Percentiles rank a stretch among this genome's conserved stretches.
phyloP scores from a whole-genome alignment of 2,113 vertebrate species.

The Platichthys flesus region DNA sequence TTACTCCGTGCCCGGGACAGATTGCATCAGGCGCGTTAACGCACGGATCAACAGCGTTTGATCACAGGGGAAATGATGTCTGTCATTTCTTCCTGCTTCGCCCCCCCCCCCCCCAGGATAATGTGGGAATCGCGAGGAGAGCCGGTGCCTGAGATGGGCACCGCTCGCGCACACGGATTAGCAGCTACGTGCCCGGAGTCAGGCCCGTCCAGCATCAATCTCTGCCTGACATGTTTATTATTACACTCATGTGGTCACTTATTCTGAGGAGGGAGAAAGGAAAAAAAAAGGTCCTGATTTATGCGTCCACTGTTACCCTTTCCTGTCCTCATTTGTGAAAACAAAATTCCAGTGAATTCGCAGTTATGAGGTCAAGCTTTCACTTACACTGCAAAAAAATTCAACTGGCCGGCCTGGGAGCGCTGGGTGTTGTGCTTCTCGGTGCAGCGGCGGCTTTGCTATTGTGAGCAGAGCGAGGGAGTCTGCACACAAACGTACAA shows the following conservation, averaged over 20 bases:
- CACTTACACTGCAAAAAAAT: slow-evolving; percentile 65
- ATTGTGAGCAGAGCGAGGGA: slow-evolving; percentile 29
- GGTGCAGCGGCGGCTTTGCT: slow-evolving; percentile 1
- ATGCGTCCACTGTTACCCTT: slow-evolving; percentile 73
- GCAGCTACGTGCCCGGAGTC: slow-evolving; percentile 83
- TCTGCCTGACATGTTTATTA: slow-evolving; percentile 78
- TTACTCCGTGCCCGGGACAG: slow-evolving; percentile 75
- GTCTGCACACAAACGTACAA: slow-evolving; percentile 34
- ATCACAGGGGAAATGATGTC: slow-evolving; percentile 84
- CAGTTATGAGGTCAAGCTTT: slow-evolving; percentile 72
- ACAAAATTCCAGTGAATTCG: slow-evolving; percentile 75
- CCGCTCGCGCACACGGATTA: slow-evolving; percentile 13
- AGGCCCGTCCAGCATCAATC: slow-evolving; percentile 75
- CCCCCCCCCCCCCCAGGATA: slow-evolving; percentile 42
- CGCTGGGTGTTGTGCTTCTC: slow-evolving; percentile 7
- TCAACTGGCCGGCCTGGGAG: slow-evolving; percentile 19
- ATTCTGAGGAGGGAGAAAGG: slow-evolving; percentile 38
- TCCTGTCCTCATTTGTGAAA: slow-evolving; percentile 74
- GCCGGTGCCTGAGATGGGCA: slow-evolving; percentile 58
- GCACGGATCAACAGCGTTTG: slow-evolving; percentile 80
- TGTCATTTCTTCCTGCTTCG: slow-evolving; percentile 85
- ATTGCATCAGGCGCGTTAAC: slow-evolving; percentile 83
- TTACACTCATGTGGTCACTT: slow-evolving; percentile 71
- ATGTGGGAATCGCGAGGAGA: slow-evolving; percentile 83
- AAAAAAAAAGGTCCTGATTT: slow-evolving; percentile 70